phyloP scores from a whole-genome alignment of 1,140 invertebrate species.

The Caenorhabditis tropicalis region DNA sequence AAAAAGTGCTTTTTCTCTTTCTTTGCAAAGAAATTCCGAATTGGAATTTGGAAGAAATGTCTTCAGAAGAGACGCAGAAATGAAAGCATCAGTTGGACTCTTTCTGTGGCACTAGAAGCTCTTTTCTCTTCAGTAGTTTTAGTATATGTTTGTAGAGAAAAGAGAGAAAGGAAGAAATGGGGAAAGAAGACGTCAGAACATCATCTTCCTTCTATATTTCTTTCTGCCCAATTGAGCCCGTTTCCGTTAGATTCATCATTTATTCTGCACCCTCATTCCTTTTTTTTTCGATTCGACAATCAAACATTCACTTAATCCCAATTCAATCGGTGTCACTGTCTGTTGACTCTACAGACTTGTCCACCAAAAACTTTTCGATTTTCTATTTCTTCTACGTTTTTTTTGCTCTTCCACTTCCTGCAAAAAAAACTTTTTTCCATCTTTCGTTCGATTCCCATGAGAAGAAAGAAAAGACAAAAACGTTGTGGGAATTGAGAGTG shows the following conservation, averaged over 20 bases:
- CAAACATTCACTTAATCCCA: conserved; percentile 42
- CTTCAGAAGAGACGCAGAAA: not conserved
- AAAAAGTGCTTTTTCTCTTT: conserved; percentile 19
- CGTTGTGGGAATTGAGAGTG: not conserved
- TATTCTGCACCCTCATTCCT: not conserved
- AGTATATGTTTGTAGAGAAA: not conserved
- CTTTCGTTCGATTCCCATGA: conserved; percentile 9
- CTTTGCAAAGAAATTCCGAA: not conserved
- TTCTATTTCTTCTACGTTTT: not conserved
- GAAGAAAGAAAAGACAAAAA: not conserved
- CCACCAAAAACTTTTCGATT: not conserved
- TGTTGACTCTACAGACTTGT: conserved; percentile 19
- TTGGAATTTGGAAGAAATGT: not conserved
- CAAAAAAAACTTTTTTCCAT: not conserved
- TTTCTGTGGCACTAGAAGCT: not conserved
- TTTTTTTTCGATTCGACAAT: not conserved
- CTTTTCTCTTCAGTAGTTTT: not conserved
- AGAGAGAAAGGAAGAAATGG: not conserved
- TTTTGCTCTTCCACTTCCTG: not conserved
- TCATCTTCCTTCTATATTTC: conserved; percentile 6
- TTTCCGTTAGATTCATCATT: conserved; percentile 15
- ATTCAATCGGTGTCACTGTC: conserved; percentile 30
- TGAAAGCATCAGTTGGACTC: not conserved
- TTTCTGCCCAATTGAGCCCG: conserved; percentile 31
- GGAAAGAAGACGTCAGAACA: conserved; percentile 12